Evolutionary conservation across 53 echinoderm and acorn worm genomes (phyloP).

Genomic region (Temnopleurus reevesii): DNA sequence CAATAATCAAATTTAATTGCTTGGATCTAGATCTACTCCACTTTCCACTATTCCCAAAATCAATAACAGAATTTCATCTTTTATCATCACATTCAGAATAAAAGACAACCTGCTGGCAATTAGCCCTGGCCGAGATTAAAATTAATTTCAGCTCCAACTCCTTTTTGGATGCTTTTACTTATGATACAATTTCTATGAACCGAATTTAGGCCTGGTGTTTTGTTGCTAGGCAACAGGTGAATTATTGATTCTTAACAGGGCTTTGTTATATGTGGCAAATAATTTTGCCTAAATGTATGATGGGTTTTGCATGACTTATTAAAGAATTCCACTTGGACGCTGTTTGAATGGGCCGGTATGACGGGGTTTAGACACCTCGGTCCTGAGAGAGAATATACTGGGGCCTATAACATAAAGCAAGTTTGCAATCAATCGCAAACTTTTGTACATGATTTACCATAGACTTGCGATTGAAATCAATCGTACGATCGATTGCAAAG

Average conservation of each 20-base stretch:
- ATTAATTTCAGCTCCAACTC: neutral
- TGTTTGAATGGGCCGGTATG: neutral
- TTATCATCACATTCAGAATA: neutral
- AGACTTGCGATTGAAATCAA: no score
- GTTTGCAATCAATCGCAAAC: no score
- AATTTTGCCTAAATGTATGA: neutral
- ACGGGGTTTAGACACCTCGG: neutral
- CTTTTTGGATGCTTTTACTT: neutral
- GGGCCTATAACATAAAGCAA: no score
- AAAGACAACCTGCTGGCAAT: neutral
- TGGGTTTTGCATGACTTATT: neutral
- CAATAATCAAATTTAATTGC: slow-evolving; percentile 48
- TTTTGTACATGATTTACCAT: no score
- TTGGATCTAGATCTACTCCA: neutral
- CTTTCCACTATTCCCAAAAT: neutral
- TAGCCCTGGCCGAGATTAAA: neutral
- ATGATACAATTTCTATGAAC: slow-evolving; percentile 2
- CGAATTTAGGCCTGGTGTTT: slow-evolving; percentile 7
- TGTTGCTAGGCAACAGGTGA: slow-evolving; percentile 40
- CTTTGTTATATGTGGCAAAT: neutral
- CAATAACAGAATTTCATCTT: slow-evolving; percentile 21
- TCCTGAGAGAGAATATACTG: slow-evolving; percentile 6
- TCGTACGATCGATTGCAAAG: no score
- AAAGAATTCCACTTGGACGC: neutral
- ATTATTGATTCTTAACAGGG: slow-evolving; percentile 9